phyloP scores from a whole-genome alignment of 2,113 vertebrate genomes.

The Chaenogobius annularis region DNA sequence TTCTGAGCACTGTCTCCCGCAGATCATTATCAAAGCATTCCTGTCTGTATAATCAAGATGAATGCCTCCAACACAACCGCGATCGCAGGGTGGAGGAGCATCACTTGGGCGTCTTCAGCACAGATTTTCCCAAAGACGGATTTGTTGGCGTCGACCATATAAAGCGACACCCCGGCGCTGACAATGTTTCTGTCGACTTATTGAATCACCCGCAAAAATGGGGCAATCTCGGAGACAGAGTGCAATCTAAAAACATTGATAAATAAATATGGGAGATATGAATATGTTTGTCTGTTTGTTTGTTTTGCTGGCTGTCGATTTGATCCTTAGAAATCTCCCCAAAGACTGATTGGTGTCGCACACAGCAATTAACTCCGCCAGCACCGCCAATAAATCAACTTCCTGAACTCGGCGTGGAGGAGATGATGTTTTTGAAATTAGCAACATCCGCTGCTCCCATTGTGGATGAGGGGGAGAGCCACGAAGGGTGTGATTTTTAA shows the following conservation, averaged over 20 bases:
- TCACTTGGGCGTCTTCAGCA: constrained; percentile 55
- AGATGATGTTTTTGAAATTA: constrained; percentile 92
- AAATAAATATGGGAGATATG: constrained; percentile 77
- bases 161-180: constrained; percentile 67
- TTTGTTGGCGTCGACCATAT: constrained; percentile 65
- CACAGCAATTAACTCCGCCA: constrained; percentile 78
- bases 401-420: constrained; percentile 87
- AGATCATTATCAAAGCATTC: constrained; percentile 76
- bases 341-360: constrained; percentile 80
- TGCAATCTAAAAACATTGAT: constrained; percentile 80
- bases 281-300: constrained; percentile 76
- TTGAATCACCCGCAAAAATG: constrained; percentile 71
- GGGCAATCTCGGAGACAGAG: constrained; percentile 66
- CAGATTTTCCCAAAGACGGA: constrained; percentile 72
- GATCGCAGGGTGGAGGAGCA: constrained; percentile 36
- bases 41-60: constrained; percentile 76
- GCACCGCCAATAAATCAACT: constrained; percentile 93
- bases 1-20: constrained; percentile 71
- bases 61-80: constrained; percentile 66
- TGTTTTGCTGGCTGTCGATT: constrained; percentile 60
- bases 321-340: constrained; percentile 68
- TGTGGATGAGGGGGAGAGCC: constrained; percentile 49
- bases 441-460: constrained; percentile 89
- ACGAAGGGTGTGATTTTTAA: constrained; percentile 37
- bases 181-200: constrained; percentile 78